A percentile compares a stretch with the other conserved stretches of the same genome.
Evolutionary conservation across 1,140 invertebrate species (phyloP).

Genomic region (Drosophila triauraria): DNA sequence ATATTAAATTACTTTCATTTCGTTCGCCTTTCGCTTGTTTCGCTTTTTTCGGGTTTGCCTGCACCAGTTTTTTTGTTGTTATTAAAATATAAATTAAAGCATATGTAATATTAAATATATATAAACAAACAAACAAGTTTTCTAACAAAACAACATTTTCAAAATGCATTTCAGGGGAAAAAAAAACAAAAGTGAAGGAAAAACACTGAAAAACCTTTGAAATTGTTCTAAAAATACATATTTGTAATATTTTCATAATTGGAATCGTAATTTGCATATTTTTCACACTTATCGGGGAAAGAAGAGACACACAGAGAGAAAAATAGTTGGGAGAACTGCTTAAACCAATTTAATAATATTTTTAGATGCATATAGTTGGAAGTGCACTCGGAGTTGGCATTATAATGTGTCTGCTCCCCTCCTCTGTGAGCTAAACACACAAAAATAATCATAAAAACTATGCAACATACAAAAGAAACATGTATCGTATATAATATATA

Average conservation of each 20-base stretch:
- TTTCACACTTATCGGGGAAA: conserved; percentile 41
- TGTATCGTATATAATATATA: conserved; percentile 27
- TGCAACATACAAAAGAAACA: conserved; percentile 61
- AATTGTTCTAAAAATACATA: conserved; percentile 41
- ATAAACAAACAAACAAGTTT: conserved; percentile 37
- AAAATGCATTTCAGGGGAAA: conserved; percentile 35
- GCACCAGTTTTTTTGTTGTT: conserved; percentile 68
- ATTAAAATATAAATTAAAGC: conserved; percentile 46
- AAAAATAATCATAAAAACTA: conserved; percentile 61
- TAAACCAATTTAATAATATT: conserved; percentile 13
- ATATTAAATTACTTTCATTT: conserved; percentile 31
- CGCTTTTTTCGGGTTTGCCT: conserved; percentile 59
- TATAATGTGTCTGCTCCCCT: conserved; percentile 31
- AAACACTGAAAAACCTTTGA: conserved; percentile 32
- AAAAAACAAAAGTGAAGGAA: conserved; percentile 1
- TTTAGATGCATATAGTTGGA: conserved; percentile 2
- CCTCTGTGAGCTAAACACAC: conserved; percentile 45
- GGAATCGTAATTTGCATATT: conserved; percentile 39
- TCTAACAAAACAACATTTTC: conserved; percentile 54
- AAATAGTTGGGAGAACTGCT: conserved; percentile 18
- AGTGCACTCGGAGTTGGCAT: conserved; percentile 34
- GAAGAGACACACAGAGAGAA: conserved; percentile 24
- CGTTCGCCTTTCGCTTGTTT: conserved; percentile 11
- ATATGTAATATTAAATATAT: conserved; percentile 11
- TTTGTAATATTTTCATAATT: conserved; percentile 32